Conservation (phyloP, 1,140 invertebrate genomes). For the Drosophila bipectinata region DNA sequence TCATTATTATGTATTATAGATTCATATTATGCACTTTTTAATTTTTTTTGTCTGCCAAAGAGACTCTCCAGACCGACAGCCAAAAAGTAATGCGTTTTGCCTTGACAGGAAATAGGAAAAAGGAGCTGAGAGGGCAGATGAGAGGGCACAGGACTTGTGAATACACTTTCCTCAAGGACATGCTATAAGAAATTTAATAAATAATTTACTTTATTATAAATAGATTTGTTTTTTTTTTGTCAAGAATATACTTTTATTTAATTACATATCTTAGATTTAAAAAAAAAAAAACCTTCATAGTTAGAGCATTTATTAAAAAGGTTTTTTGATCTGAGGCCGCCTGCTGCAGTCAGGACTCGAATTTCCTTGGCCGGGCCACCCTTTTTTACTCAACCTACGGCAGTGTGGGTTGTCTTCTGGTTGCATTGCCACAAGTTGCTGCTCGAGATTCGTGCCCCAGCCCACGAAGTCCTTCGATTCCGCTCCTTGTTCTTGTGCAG, state of each 20-base stretch:
- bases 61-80: conserved; percentile 42
- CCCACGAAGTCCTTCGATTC: conserved; percentile 9
- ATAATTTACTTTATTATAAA: not conserved
- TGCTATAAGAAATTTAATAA: no score
- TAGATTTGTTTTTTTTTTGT: no score
- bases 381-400: not conserved
- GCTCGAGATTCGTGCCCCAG: conserved; percentile 17
- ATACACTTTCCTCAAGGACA: conserved; percentile 5
- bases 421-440: conserved; percentile 67
- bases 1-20: conserved; percentile 82
- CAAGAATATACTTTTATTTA: not conserved
- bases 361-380: conserved; percentile 64
- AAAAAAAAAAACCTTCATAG: not conserved
- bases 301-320: conserved; percentile 10
- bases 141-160: not conserved
- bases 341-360: conserved; percentile 30
- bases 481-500: conserved; percentile 54
- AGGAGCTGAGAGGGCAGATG: no score
- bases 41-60: conserved; percentile 67
- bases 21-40: conserved; percentile 82
- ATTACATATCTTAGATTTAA: not conserved
- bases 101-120: not conserved
- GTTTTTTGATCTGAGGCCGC: not conserved
- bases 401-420: conserved; percentile 73
- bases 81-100: conserved; percentile 63